Percentiles rank a stretch among this genome's conserved stretches.
Conservation (phyloP, 1,140 invertebrate genomes). For the Saccostrea glomerata region DNA sequence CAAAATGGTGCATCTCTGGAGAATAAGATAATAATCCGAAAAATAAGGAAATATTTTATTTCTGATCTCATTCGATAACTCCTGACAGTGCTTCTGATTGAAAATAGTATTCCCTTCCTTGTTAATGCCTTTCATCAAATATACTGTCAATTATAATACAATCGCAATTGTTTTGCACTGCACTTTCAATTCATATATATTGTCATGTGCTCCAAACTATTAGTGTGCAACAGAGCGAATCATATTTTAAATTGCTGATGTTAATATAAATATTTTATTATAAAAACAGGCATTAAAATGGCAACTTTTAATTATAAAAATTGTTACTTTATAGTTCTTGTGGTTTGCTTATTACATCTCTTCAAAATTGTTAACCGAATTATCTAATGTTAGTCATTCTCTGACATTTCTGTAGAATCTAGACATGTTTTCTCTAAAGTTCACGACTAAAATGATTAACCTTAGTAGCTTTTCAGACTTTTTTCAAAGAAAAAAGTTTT, state of each 20-base stretch:
- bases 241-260: conserved; percentile 4
- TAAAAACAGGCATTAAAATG: not conserved
- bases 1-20: not conserved
- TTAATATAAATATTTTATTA: not conserved
- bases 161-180: not conserved
- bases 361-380: conserved; percentile 13
- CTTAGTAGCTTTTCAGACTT: too few species aligned
- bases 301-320: not conserved
- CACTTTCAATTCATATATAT: not conserved
- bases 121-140: not conserved
- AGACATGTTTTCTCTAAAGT: not conserved
- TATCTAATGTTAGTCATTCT: not conserved
- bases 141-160: conserved; percentile 1
- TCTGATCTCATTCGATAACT: not conserved
- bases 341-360: not conserved
- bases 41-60: not conserved
- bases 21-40: not conserved
- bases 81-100: not conserved
- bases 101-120: not conserved
- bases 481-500: too few species aligned
- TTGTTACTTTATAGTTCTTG: not conserved
- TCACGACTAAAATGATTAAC: not conserved
- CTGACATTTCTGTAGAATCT: not conserved
- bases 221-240: not conserved
- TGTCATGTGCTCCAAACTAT: not conserved